These are phyloP conservation scores for Triops longicaudatus DNA, from an alignment of 1,140 invertebrate species.

Conservation along the genomic window DNA sequence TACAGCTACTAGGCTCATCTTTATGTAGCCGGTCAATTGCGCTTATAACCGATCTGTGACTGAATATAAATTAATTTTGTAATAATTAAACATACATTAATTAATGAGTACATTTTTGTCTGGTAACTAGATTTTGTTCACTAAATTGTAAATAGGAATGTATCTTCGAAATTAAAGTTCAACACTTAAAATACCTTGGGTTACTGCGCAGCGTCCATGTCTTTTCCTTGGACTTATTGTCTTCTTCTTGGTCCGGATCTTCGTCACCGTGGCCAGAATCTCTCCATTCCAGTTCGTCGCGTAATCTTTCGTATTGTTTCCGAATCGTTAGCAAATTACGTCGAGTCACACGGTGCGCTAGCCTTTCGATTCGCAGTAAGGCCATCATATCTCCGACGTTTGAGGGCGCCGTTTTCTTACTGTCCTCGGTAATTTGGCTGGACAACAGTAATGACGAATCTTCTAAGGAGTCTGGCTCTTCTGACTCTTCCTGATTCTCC, in stretches of 20 bases:
- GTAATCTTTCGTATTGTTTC: slow-evolving; percentile 27
- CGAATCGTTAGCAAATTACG: slow-evolving; percentile 18
- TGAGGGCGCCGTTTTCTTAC: background rate
- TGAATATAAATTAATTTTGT: background rate
- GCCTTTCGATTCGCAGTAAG: slow-evolving; percentile 19
- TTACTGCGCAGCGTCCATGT: slow-evolving; percentile 24
- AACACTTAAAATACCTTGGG: slow-evolving; percentile 13
- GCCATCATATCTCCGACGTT: slow-evolving; percentile 22
- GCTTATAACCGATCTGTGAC: background rate
- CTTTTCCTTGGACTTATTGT: slow-evolving; percentile 18
- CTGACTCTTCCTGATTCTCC: slow-evolving; percentile 22
- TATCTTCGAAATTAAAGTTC: background rate
- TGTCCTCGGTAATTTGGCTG: background rate
- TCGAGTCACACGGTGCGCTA: slow-evolving; percentile 26
- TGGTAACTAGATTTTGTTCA: too few relatives aligned
- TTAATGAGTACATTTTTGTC: too few relatives aligned
- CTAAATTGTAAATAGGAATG: too few relatives aligned
- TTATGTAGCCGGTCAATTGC: background rate
- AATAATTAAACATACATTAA: too few relatives aligned
- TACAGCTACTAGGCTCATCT: slow-evolving; percentile 10
- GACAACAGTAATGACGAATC: background rate
- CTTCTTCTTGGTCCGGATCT: slow-evolving; percentile 23
- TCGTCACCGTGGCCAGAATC: slow-evolving; percentile 29
- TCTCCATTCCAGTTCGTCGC: slow-evolving; percentile 27
- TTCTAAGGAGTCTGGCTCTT: slow-evolving; percentile 27